phyloP scores from a whole-genome alignment of 2,888 invertebrate genomes.

The Aporophyla lueneburgensis region DNA sequence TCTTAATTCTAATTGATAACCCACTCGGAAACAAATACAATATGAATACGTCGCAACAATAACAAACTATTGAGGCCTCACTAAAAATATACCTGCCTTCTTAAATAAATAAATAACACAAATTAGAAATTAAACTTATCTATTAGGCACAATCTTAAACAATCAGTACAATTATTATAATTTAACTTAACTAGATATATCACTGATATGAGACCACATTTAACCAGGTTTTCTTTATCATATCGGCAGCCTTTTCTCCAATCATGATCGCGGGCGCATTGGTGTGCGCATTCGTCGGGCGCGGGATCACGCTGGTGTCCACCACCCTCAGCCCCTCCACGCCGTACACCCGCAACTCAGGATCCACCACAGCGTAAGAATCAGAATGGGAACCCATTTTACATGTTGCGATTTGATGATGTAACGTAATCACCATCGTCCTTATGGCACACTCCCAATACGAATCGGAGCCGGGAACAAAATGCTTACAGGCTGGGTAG shows the following conservation, averaged over 20 bases:
- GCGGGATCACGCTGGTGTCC: slow-evolving; percentile 93
- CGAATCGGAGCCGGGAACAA: slow-evolving; percentile 90
- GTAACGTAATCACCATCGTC: slow-evolving; percentile 89
- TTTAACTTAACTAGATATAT: slow-evolving; percentile 29
- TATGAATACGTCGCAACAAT: background rate
- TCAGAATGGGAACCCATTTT: slow-evolving; percentile 93
- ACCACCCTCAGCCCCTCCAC: slow-evolving; percentile 92
- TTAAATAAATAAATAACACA: slow-evolving; percentile 11
- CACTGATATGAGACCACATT: slow-evolving; percentile 69
- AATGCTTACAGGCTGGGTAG: slow-evolving; percentile 89
- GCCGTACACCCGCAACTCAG: slow-evolving; percentile 92
- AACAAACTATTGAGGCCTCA: background rate
- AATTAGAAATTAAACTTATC: slow-evolving; percentile 13
- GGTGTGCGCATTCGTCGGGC: slow-evolving; percentile 92
- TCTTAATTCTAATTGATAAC: background rate
- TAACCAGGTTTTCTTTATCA: slow-evolving; percentile 91
- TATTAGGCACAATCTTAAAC: slow-evolving; percentile 42
- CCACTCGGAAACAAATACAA: background rate
- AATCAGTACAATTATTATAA: slow-evolving; percentile 32
- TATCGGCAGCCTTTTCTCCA: slow-evolving; percentile 93
- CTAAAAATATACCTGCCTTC: background rate
- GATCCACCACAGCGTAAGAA: slow-evolving; percentile 92
- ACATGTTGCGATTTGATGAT: slow-evolving; percentile 92
- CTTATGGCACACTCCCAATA: slow-evolving; percentile 94
- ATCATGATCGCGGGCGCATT: slow-evolving; percentile 93